Base-by-base conservation (phyloP, 2,113 vertebrate species). In the Poecile atricapillus region DNA sequence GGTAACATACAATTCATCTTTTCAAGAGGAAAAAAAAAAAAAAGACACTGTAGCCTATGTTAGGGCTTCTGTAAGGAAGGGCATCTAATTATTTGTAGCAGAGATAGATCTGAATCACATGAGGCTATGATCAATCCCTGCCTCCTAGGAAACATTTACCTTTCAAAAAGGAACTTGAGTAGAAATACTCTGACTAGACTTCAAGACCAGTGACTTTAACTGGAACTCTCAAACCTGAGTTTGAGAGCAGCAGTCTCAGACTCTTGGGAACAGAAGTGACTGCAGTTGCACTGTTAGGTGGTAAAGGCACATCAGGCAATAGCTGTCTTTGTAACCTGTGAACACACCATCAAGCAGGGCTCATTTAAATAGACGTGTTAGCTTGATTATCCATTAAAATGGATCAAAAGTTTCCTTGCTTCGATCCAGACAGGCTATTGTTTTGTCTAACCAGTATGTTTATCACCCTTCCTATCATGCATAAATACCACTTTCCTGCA, bases 401-500 rank as follows among this genome's bases (percentile, higher is more conserved):
- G 37, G 21, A 44, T 35, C 69, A 93, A 80, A 82, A 94, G 39
- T 60, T 60, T 81, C 68, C 50, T 46, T 52, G 31, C 89, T 75
- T 64, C 12, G 0, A 96, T 64, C 53, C 56, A 83, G 55, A 79
- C 41, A 88, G 21, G 18, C 21, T 70, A 96, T 77, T 96, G 69
- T 90, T 97, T 93, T 76, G 24, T 47, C 79, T 43, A 52, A 95
- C 82, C 43, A 56, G 73, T 27, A 35, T 52, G 75, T 86, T 95
- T 71, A 96, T 11, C 93, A 84, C 62, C 79, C 84, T 94, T 87
- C 65, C 93, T 92, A 73, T 90, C 80, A 93, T 30, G 85, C 90
- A 88, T 80, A 98, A 98, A 96, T 85, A 79, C 50, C 43, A 44
- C 97, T 97, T 98, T 98, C 97, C 95, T 75, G 79, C 90, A 96